These are phyloP conservation scores for Cossypha dichroa DNA, from an alignment of 2,797 vertebrate species.

Conservation along the genomic window DNA sequence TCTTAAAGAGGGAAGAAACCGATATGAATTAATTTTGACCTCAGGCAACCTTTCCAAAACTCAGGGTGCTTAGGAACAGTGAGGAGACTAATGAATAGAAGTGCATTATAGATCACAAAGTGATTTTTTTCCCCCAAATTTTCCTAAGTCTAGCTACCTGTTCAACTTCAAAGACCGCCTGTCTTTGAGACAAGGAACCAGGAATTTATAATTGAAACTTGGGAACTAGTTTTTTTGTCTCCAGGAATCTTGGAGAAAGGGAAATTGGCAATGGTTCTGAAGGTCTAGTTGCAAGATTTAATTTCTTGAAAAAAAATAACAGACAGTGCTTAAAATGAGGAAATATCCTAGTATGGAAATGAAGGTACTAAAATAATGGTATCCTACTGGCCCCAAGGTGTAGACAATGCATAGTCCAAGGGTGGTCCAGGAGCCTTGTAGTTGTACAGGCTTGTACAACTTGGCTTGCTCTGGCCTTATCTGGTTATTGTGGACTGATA, in stretches of 20 bases:
- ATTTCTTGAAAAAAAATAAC: not conserved
- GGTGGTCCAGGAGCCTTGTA: not conserved
- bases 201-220: not conserved
- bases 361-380: not conserved
- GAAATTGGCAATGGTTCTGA: not conserved
- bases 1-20: not conserved
- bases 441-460: rapidly evolving
- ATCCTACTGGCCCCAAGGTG: not conserved
- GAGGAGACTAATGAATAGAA: not conserved
- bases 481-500: not conserved
- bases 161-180: not conserved
- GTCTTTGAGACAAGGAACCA: not conserved
- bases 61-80: not conserved
- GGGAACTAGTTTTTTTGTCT: not conserved
- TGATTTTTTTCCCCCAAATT: not conserved
- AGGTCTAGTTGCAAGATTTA: not conserved
- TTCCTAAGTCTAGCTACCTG: not conserved
- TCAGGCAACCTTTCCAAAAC: not conserved
- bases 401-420: not conserved
- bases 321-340: not conserved
- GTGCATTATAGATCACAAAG: slow-evolving; percentile 15
- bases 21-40: not conserved
- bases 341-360: not conserved
- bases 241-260: not conserved
- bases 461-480: not conserved